Base-by-base conservation (phyloP, 2,113 vertebrate genomes). In the Equus przewalskii region DNA sequence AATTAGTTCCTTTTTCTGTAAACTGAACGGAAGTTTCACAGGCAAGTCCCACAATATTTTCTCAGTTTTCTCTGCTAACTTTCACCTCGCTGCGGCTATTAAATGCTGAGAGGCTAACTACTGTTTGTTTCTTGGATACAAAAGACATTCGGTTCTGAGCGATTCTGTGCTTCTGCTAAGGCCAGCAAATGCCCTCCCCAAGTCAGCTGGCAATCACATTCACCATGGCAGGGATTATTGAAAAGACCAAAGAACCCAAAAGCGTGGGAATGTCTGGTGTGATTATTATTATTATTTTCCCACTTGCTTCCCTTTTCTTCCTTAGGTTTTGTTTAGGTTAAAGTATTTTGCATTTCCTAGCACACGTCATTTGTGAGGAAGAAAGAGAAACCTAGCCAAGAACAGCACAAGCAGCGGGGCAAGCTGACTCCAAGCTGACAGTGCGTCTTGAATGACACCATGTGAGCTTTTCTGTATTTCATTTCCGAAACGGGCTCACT, bases 51-150 rank as follows among this genome's bases (percentile, higher is more conserved):
- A 54, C 83, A 89, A 46, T 91, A 96, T 86, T 97, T 93, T 91
- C 96, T 97, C 82, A 76, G 96, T 75, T 97, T 94, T 89, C 93
- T 90, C 95, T 83, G 13, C 44, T 86, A 97, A 96, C 79, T 79
- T 96, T 94, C 73, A 67, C 91, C 65, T 96, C 19, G 3, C 79
- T 62, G 41, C 0, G 5, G n/a, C 87, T 84, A 90, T 94, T 96
- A 97, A 98, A 84, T 87, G 92, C 96, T 96, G 96, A 64, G 86
- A 97, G 75, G 79, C 79, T 97, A 97, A 97, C 82, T 67, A 90
- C 95, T 96, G 89, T 97, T 98, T 98, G 97, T 95, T 98, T 92
- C 96, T 89, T 96, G 93, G 75, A 95, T 88, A 94, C 95, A 96
- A 97, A 96, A 96, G 89, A 24, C 54, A 51, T 88, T 87, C 83